Evolutionary conservation across 1,140 invertebrate genomes (phyloP), one percentile per base, ranked within the genome.

Genomic region (Meloidogyne chitwoodi): DNA sequence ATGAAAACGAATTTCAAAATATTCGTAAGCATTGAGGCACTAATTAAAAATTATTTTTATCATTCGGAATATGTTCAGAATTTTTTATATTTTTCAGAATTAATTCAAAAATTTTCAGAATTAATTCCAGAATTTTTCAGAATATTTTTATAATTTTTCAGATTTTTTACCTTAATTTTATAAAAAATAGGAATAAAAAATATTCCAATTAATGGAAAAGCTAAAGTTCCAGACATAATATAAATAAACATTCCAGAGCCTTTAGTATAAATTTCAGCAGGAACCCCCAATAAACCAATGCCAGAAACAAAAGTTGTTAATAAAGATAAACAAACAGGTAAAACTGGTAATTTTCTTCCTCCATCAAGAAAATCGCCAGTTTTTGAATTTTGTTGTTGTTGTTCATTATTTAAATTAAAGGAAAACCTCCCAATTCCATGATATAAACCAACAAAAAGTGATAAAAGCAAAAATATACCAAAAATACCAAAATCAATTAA

Each of bases 401-500:
- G 19, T 66, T 63, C 31, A 68, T 34, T 16, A 19, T 34, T 16
- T 74, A 56, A 1, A 27, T 24, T 10, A 56, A 29, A n/a, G 14
- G 22, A 19, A 85, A 19, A n/a, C 19, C 12, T 19, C 5, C 12
- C 48, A 56, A 56, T 72, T 29, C 77, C 84, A 65, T 86, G 86
- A 69, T 83, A 87, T 24, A 87, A 61, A 24, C 87, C 87, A 29
- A 88, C 87, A 44, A 76, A 70, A 10, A 87, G 80, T 0, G 87
- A 88, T 4, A 88, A 69, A 8, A 83, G 69, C 6, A 89, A 73
- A 48, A 87, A 83, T 2, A 81, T 56, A 4, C 78, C 84, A 75
- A 89, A 89, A 10, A 88, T 65, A 0, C 86, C 65, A 69, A 88
- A 88, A 75, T 89, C 88, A n/a, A 82, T 22, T 12, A 34, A 11